These are phyloP conservation scores for Rhinoderma darwinii DNA, from an alignment of 2,113 vertebrate species.

Conservation along the genomic window DNA sequence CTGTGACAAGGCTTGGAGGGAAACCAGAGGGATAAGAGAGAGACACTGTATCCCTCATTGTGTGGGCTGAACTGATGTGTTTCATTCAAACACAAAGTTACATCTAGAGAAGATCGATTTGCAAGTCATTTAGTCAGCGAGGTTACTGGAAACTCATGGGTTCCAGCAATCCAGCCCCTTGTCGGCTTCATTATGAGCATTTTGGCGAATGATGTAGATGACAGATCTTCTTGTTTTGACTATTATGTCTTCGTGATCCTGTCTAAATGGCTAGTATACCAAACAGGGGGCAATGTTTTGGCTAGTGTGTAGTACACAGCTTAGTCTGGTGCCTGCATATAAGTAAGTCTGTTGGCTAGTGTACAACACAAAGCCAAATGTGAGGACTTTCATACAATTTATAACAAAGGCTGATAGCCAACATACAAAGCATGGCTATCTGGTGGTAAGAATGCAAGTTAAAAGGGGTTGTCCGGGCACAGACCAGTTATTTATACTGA, in stretches of 20 bases:
- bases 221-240: neutral
- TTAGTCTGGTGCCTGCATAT: neutral
- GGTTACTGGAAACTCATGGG: neutral
- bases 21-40: conserved; percentile 22
- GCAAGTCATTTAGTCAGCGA: neutral
- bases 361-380: neutral
- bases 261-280: neutral
- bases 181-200: neutral
- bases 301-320: neutral
- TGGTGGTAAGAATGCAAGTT: neutral
- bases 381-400: neutral
- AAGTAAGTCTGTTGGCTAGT: neutral
- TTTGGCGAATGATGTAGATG: neutral
- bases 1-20: conserved; percentile 37
- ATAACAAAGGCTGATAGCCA: neutral
- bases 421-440: neutral
- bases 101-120: neutral
- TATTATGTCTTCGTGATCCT: neutral
- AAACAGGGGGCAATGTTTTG: neutral
- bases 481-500: no score
- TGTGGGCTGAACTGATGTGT: conserved; percentile 22
- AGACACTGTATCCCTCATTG: conserved; percentile 12
- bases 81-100: conserved; percentile 7
- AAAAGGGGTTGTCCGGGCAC: no score
- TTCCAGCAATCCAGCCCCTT: neutral